Conservation (phyloP, 2,888 invertebrate genomes). For the Cacoxenus indagator region DNA sequence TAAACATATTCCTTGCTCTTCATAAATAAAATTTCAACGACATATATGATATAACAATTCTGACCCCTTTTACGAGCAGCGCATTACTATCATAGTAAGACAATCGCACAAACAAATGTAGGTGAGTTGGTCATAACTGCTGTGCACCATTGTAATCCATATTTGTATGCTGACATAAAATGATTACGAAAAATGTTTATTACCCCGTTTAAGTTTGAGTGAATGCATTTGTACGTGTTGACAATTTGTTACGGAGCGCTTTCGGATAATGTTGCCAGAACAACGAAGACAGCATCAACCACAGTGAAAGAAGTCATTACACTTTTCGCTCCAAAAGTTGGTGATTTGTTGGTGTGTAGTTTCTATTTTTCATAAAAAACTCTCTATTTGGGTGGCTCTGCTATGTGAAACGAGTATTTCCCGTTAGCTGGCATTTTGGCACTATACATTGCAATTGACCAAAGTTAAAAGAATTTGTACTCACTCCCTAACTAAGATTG, state of each 20-base stretch:
- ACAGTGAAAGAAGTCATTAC: constrained; percentile 18
- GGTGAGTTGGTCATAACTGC: constrained; percentile 30
- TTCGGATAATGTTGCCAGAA: constrained; percentile 53
- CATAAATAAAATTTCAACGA: too few species aligned
- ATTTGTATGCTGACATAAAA: constrained; percentile 37
- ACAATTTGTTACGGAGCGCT: constrained; percentile 58
- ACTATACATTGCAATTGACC: not conserved
- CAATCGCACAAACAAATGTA: constrained; percentile 35
- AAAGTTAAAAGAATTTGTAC: not conserved
- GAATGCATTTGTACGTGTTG: constrained; percentile 68
- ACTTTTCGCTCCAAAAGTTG: not conserved
- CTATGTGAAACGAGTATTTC: too few species aligned
- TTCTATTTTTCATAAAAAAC: not conserved
- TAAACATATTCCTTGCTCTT: too few species aligned
- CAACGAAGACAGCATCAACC: constrained; percentile 35
- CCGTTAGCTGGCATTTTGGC: too few species aligned
- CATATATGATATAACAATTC: constrained; percentile 28
- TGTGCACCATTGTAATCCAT: not conserved
- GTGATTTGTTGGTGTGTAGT: not conserved
- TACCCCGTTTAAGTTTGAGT: constrained; percentile 68
- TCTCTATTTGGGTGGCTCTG: too few species aligned
- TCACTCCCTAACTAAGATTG: not conserved
- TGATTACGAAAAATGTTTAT: constrained; percentile 67
- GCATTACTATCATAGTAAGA: too few species aligned
- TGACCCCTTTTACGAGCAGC: too few species aligned